These are phyloP conservation scores for Eulithis testata DNA, from an alignment of 2,888 invertebrate species.

Conservation along the genomic window DNA sequence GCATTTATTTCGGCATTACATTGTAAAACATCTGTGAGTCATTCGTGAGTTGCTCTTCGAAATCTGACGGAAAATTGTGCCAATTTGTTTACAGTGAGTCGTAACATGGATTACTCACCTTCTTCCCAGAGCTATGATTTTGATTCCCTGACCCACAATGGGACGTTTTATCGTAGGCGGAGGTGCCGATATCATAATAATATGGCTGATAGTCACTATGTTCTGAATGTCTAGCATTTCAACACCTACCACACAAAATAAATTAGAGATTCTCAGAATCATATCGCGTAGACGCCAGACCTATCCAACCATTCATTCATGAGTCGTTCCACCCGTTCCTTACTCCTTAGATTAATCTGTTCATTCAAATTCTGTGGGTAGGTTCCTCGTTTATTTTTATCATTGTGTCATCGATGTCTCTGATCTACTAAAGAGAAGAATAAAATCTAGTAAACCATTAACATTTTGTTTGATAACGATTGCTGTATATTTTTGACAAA, in stretches of 20 bases:
- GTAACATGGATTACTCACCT: slow-evolving; percentile 44
- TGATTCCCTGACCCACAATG: slow-evolving; percentile 49
- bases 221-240: slow-evolving; percentile 6
- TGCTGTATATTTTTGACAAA: too few relatives aligned
- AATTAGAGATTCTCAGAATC: slow-evolving; percentile 76
- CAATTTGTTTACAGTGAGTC: slow-evolving; percentile 25
- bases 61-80: slow-evolving; percentile 24
- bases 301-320: slow-evolving; percentile 72
- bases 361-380: slow-evolving; percentile 45
- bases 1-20: too few relatives aligned
- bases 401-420: slow-evolving; percentile 48
- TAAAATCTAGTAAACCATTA: too few relatives aligned
- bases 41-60: slow-evolving; percentile 18
- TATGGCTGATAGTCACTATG: slow-evolving; percentile 2
- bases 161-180: slow-evolving; percentile 55
- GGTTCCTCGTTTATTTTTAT: slow-evolving; percentile 52
- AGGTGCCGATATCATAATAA: slow-evolving; percentile 56
- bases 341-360: slow-evolving; percentile 46
- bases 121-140: slow-evolving; percentile 32
- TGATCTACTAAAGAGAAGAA: too few relatives aligned
- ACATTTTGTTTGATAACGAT: too few relatives aligned
- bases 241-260: slow-evolving; percentile 38
- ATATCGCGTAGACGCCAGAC: slow-evolving; percentile 56
- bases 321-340: slow-evolving; percentile 58
- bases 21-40: slow-evolving; percentile 13